A percentile compares a stretch with the other conserved stretches of the same genome.
Evolutionary conservation across 2,113 vertebrate genomes (phyloP).

Genomic region (Crotalus horridus): DNA sequence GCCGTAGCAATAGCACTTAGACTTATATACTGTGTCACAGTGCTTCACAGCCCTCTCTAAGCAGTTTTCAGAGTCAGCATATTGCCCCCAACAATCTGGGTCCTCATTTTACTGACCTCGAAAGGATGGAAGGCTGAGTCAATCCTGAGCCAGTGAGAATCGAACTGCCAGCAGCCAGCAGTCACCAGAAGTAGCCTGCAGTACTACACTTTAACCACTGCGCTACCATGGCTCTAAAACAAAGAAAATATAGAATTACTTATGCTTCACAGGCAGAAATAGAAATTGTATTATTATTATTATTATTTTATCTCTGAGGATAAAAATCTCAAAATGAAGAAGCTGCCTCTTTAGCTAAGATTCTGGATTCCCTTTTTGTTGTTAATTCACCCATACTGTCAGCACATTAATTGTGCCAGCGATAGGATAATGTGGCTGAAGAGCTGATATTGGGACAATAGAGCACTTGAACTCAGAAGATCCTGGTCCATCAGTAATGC

Average conservation of each 20-base stretch:
- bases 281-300: not conserved
- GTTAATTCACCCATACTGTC: not conserved
- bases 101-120: too few relatives aligned
- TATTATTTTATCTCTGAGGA: not conserved
- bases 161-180: too few relatives aligned
- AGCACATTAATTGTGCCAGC: not conserved
- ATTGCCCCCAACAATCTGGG: too few relatives aligned
- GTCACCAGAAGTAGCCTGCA: too few relatives aligned
- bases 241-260: not conserved
- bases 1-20: too few relatives aligned
- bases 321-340: not conserved
- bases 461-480: not conserved
- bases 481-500: not conserved
- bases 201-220: too few relatives aligned
- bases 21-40: too few relatives aligned
- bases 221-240: not conserved
- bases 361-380: not conserved
- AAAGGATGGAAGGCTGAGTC: too few relatives aligned
- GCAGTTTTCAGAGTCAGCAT: too few relatives aligned
- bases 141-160: too few relatives aligned
- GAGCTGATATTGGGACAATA: not conserved
- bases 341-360: not conserved
- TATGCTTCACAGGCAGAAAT: not conserved
- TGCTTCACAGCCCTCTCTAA: too few relatives aligned
- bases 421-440: not conserved